Base-by-base conservation (phyloP, 2,797 vertebrate genomes). In the Falco columbarius region DNA sequence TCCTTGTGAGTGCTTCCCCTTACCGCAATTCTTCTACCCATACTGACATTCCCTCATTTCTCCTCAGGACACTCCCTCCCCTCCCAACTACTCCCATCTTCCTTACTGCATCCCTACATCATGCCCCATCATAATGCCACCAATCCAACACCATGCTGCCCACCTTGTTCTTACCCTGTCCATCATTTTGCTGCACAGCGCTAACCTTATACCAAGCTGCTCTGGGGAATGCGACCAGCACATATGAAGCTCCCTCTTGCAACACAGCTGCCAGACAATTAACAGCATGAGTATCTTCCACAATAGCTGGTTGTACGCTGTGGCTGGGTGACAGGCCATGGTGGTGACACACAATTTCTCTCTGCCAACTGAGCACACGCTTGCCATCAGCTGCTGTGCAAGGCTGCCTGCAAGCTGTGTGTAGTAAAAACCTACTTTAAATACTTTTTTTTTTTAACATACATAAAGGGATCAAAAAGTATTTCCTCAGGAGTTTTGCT, bases 31-130 rank as follows among this genome's bases (percentile, higher is more conserved):
- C 30, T 15, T 66, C 61, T 30, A 20, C n/a, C 18, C 3, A 21
- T 46, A 44, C 20, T 0, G 2, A 58, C 1, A 2, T n/a, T 49
- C 11, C 44, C 46, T 10, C 4, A 1, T 55, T 63, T 62, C 47
- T 80, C 54, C 11, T 14, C 3, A 0, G 14, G 34, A 38, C 12
- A 24, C 4, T 10, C 1, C 0, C 17, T 10, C 17, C 3, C 1
- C 47, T 56, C 46, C 73, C 8, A 6, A 38, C 27, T 38, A 24
- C 21, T 59, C 58, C 40, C 4, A 40, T 23, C 24, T 55, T 29
- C 77, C 13, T n/a, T 46, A 46, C 4, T 47, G 44, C n/a, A 21
- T 22, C 22, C 30, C 29, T 32, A 14, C 44, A 23, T 26, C 61
- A 46, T 9, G 38, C 9, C 30, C 4, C 36, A 54, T 42, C 0